These are phyloP conservation scores for Poeciliopsis gracilis DNA, from an alignment of 2,797 vertebrate genomes.

Conservation along the genomic window DNA sequence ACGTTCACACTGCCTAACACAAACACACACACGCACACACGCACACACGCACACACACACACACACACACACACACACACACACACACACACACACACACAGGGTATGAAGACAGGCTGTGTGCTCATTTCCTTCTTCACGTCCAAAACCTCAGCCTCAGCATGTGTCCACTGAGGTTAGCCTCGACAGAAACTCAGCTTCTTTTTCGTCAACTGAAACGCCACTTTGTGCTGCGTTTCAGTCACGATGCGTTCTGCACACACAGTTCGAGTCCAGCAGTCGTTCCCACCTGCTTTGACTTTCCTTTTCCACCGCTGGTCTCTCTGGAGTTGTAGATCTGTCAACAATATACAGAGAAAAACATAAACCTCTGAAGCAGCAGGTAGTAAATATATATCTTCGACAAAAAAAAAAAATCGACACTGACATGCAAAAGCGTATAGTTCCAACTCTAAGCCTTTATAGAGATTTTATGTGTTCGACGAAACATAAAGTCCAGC, in stretches of 20 bases:
- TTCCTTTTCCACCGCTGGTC: not conserved
- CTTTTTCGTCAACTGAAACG: not conserved
- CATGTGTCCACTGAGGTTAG: constrained; percentile 21
- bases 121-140: not conserved
- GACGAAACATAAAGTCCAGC: not conserved
- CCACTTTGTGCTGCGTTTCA: not conserved
- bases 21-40: not conserved
- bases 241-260: not conserved
- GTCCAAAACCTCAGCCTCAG: not conserved
- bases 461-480: not conserved
- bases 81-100: not conserved
- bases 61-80: not conserved
- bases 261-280: not conserved
- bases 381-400: not conserved
- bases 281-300: constrained; percentile 46
- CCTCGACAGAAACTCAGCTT: not conserved
- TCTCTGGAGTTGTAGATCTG: constrained; percentile 46
- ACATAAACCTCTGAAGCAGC: not conserved
- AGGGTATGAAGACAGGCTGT: not conserved
- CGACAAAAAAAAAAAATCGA: not conserved
- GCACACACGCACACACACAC: not conserved
- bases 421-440: not conserved
- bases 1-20: not conserved
- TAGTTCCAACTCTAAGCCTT: not conserved
- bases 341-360: not conserved